Evolutionary conservation across 2,113 vertebrate genomes (phyloP), one percentile per base, ranked within the genome.

Genomic region (Circaetus gallicus): DNA sequence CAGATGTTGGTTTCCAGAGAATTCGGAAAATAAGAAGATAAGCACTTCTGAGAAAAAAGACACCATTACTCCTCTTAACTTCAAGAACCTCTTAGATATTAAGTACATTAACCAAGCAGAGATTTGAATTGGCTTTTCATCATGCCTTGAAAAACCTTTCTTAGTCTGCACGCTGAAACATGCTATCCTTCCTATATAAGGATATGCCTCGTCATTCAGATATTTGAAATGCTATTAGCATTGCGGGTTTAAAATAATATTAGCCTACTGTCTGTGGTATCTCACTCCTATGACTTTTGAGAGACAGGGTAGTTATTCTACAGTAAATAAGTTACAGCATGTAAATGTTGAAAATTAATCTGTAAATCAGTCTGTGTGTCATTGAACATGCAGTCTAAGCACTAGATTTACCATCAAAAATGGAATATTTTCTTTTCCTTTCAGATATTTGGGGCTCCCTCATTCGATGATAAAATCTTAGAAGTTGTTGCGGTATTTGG

Each of bases 401-500:
- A 49, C 29, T 49, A 16, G 13, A 29, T 80, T 70, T 58, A 29
- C 61, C 52, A 58, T 40, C 6, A 82, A 59, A 71, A 89, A 25
- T 15, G 3, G 36, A 66, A 63, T 85, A 16, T 62, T 92, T 89
- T 49, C 31, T 93, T 97, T 95, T 71, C 55, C 59, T 71, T 97
- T 47, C 96, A 99, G 99, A 99, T 99, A 98, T 99, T 99, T 97
- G 99, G 99, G 56, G 99, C 99, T 6, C 99, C 99, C 3, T 99
- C 99, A 0, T 99, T 99, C 13, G 99, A 99, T 91, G 99, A 99
- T 96, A 99, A 99, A 97, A 99, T 99, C 96, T 98, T 99, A 89
- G 99, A 99, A 84, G 99, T 99, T 1, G 99, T 99, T 38, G 99
- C 99, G 1, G 98, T 99, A 40, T 99, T 99, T 94, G 99, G 99